Percentiles rank a stretch among this genome's conserved stretches.
phyloP scores from a whole-genome alignment of 1,140 invertebrate species.

The Neodiprion fabricii region DNA sequence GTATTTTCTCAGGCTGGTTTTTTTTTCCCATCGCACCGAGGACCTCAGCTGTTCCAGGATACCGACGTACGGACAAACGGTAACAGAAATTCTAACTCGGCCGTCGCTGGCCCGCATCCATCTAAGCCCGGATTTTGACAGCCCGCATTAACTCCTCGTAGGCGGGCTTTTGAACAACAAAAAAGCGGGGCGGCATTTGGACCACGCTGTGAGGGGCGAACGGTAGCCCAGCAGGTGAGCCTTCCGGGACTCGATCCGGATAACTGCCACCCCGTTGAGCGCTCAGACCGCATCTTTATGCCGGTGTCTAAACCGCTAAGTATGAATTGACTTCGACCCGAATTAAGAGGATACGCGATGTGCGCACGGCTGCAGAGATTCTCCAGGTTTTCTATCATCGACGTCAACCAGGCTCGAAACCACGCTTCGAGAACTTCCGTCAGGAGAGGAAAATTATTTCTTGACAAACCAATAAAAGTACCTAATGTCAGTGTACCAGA shows the following conservation, averaged over 20 bases:
- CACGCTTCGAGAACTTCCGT: no score
- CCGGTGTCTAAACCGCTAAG: background rate
- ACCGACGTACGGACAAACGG: background rate
- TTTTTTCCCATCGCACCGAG: background rate
- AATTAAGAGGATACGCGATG: no score
- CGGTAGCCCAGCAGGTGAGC: constrained; percentile 6
- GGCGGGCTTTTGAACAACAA: background rate
- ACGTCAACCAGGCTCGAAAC: no score
- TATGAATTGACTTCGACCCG: background rate
- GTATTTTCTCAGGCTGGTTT: no score
- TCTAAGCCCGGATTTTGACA: background rate
- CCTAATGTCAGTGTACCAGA: no score
- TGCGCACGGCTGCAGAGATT: no score
- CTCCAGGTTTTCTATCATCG: no score
- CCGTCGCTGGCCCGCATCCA: background rate
- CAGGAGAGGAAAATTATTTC: no score
- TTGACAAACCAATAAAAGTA: no score
- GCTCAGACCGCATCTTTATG: background rate
- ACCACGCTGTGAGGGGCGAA: constrained; percentile 3
- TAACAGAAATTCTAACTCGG: background rate
- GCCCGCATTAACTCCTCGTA: background rate
- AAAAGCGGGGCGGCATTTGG: background rate
- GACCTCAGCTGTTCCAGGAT: background rate
- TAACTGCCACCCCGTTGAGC: background rate
- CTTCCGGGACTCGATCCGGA: constrained; percentile 5